Base-by-base conservation (phyloP, 2,113 vertebrate genomes). In the Halichoeres trimaculatus region DNA sequence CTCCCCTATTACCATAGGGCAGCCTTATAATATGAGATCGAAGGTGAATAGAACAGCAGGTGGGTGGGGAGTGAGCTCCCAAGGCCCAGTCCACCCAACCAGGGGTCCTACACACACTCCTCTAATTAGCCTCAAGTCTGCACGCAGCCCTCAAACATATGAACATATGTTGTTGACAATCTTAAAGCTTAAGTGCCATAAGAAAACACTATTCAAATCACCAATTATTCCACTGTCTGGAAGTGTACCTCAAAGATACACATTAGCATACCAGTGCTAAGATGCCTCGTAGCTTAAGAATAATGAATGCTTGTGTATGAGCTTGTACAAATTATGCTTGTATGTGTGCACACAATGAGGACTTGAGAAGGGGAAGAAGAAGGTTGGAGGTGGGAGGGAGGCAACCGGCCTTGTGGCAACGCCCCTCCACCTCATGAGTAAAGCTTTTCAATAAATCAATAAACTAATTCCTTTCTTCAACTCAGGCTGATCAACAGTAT, bases 21-120 rank as follows among this genome's bases (percentile, higher is more conserved):
- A 78, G 81, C 69, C 86, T 79, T 48, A 55, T 80, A 75, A 78
- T 85, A 76, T 23, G 23, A 69, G 70, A 85, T 34, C 52, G 12
- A 26, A 69, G 40, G 51, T 88, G 88, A 80, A 89, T 88, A 54
- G 77, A 92, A 89, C 87, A 93, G 90, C 86, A 76, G 89, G 87
- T 87, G 74, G 85, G 67, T 36, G 38, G 6, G 30, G 30, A 6
- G n/a, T n/a, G 30, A 74, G 61, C 14, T 4, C 38, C 52, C 35
- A 13, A 67, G 57, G 45, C 63, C 55, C 60, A 30, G 71, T 60
- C 57, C 74, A 61, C 53, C 68, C 57, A 66, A 85, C 3, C 41
- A 77, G 72, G 81, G 52, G 22, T 85, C 63, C 76, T 59, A 60
- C 75, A 74, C 75, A 35, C 64, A 69, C 71, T 16, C 55, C 9